A percentile compares a stretch with the other conserved stretches of the same genome.
phyloP scores from a whole-genome alignment of 92 coral and sea anemone genomes.

The Paramuricea clavata region DNA sequence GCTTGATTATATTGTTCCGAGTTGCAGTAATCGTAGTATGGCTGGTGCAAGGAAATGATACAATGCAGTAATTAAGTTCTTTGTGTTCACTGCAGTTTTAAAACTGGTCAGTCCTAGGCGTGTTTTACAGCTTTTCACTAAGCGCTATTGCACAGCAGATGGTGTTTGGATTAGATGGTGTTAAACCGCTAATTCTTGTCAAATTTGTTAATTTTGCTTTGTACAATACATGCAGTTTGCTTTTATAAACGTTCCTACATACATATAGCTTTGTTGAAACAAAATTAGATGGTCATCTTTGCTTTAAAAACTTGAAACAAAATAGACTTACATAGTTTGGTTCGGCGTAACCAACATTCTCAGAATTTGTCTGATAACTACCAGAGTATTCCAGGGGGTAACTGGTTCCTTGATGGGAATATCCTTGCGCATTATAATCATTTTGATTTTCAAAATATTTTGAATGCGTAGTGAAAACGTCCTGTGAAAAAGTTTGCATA shows the following conservation, averaged over 20 bases:
- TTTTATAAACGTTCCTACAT: too few relatives aligned
- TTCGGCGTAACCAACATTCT: background rate
- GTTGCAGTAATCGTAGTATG: background rate
- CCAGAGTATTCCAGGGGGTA: background rate
- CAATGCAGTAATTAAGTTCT: too few relatives aligned
- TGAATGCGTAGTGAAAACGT: background rate
- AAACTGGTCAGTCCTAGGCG: too few relatives aligned
- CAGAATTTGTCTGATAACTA: background rate
- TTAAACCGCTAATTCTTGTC: too few relatives aligned
- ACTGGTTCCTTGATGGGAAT: conserved; percentile 1
- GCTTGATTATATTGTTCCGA: conserved; percentile 3
- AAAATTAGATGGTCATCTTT: background rate
- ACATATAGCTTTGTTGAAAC: background rate
- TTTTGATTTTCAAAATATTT: conserved; percentile 11
- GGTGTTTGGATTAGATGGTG: too few relatives aligned
- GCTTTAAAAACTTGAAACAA: background rate
- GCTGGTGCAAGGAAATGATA: background rate
- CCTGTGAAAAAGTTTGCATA: background rate
- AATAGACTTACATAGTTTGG: conserved; percentile 2
- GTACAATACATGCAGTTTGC: too few relatives aligned
- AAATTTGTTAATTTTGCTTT: too few relatives aligned
- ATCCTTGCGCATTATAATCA: background rate
- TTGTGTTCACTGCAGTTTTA: too few relatives aligned
- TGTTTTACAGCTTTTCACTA: too few relatives aligned
- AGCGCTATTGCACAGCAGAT: too few relatives aligned